Evolutionary conservation across 2,797 vertebrate genomes (phyloP), one percentile per base, ranked within the genome.

Genomic region (Macropodus opercularis): DNA sequence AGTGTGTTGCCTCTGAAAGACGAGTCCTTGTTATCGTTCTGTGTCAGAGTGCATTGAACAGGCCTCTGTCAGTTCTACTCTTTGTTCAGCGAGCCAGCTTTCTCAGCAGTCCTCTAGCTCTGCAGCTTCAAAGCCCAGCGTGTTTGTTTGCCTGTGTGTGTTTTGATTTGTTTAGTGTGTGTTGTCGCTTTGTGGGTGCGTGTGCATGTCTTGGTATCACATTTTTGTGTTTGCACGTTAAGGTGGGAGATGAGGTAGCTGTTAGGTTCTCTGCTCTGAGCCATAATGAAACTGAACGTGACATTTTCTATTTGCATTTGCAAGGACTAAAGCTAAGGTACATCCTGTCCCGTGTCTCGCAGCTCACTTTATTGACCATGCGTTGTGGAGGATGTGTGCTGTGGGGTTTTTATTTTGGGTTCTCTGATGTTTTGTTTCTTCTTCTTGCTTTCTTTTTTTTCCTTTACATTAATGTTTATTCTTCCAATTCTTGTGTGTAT

Each of bases 251-350:
- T 35, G 64, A 11, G 0, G 47, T 41, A 32, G 23, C 39, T 35
- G 63, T 47, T 29, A 32, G 22, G 15, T n/a, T 39, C 66, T 46
- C 4, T 52, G 43, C 57, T 65, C 52, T 79, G 66, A 79, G 72
- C 54, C 66, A 48, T 68, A 80, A 78, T 83, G 72, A 82, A 80
- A 81, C 66, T 75, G 44, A 75, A 65, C 59, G 2, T 22, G 18
- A 31, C 0, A 2, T 18, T 35, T 24, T 9, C n/a, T n/a, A n/a
- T 46, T 23, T 41, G 60, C 69, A 40, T 72, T 63, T 70, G 49
- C 74, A 69, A 68, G 29, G 36, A 64, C 31, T 9, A 7, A 69
- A 48, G 69, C n/a, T n/a, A 22, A 52, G 15, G 38, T 53, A 57
- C 63, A 71, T 73, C 63, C 65, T 79, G 62, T 47, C 38, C 24